Base-by-base conservation (phyloP, 2,113 vertebrate species). In the Erpornis zantholeuca region DNA sequence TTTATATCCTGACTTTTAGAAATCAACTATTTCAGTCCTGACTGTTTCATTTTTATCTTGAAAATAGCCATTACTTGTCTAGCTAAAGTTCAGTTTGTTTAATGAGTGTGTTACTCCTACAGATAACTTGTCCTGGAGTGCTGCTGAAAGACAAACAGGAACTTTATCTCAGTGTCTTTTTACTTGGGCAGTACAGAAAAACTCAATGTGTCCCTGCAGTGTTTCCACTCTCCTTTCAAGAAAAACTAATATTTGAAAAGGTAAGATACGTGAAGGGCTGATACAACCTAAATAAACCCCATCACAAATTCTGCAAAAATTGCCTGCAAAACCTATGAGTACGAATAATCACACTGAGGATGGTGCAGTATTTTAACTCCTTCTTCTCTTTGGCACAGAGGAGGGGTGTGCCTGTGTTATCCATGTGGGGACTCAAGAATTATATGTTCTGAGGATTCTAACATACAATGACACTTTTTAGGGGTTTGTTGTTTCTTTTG, bases 241-340 rank as follows among this genome's bases (percentile, higher is more conserved):
- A 99, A 95, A 98, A 97, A 94, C 98, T 99, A 97, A 92, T 97
- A n/a, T 99, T 99, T 98, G 98, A 98, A 94, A 99, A 99, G 99
- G 99, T 99, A 92, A 97, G 98, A 85, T 71, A 73, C 81, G 71
- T 86, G 57, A 82, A 88, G 33, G 72, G 42, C 88, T 77, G 42
- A 78, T 49, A 33, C 21, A 59, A 56, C 52, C 52, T 72, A 88
- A 88, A 78, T 44, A 91, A 86, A 88, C 50, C 24, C 50, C 31
- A 68, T 86, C 33, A 56, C 50, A 78, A 54, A 83, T 59, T 59
- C 25, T 23, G 49, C 63, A 83, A 66, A 88, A 73, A 54, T 44
- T 44, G 19, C 15, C 44, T 52, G 75, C 71, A 82, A 73, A 88
- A 76, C 42, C 54, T 59, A n/a, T 56, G 72, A 66, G 47, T 56